Percentiles rank a stretch among this genome's conserved stretches.
Conservation (phyloP, 2,113 vertebrate genomes). For the Mirza zaza region DNA sequence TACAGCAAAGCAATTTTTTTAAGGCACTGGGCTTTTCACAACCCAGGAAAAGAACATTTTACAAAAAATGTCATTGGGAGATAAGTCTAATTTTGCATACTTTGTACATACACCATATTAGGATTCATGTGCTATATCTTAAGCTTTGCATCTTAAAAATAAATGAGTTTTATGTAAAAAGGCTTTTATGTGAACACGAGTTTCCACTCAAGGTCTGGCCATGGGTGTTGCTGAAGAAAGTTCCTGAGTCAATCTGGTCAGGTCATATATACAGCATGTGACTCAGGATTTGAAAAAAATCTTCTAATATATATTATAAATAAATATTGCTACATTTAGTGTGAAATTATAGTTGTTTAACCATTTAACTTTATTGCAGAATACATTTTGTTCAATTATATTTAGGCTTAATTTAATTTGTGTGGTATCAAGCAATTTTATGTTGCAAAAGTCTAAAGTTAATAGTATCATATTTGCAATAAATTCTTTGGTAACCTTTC, state of each 20-base stretch:
- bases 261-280: conserved; percentile 48
- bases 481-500: conserved; percentile 69
- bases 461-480: conserved; percentile 44
- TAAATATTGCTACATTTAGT: conserved; percentile 44
- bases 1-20: conserved; percentile 71
- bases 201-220: conserved; percentile 55
- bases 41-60: conserved; percentile 66
- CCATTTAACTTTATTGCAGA: conserved; percentile 54
- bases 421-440: conserved; percentile 56
- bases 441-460: conserved; percentile 58
- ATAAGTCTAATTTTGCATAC: conserved; percentile 74
- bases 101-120: conserved; percentile 38
- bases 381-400: conserved; percentile 39
- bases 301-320: conserved; percentile 1
- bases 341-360: conserved; percentile 43
- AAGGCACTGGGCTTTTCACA: conserved; percentile 64
- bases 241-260: conserved; percentile 62
- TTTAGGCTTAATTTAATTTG: conserved; percentile 32
- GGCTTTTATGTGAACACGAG: conserved; percentile 50
- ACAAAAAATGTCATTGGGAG: conserved; percentile 69
- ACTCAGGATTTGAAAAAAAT: conserved; percentile 42
- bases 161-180: conserved; percentile 50
- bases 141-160: conserved; percentile 69
- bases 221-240: conserved; percentile 47
- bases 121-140: conserved; percentile 56